Conservation (phyloP, 2,888 invertebrate genomes). For the Pinctada fucata region DNA sequence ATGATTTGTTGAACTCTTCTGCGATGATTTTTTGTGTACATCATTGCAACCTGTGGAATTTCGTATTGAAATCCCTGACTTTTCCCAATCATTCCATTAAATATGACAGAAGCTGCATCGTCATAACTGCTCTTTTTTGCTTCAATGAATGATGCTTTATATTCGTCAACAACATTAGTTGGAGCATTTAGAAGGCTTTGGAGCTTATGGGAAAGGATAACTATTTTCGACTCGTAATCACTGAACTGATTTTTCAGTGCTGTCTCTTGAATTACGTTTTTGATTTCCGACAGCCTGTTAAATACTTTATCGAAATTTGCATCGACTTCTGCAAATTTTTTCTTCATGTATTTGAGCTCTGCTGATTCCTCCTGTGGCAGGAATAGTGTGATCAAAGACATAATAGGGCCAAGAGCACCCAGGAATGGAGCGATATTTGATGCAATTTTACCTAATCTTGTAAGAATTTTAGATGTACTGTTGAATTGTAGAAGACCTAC, state of each 20-base stretch:
- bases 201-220: background rate
- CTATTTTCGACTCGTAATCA: background rate
- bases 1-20: slow-evolving; percentile 7
- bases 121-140: background rate
- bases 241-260: slow-evolving; percentile 1
- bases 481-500: no score
- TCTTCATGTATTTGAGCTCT: background rate
- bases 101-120: background rate
- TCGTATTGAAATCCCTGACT: background rate
- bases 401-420: slow-evolving; percentile 3
- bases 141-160: background rate
- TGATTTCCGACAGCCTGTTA: background rate
- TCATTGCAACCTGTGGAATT: slow-evolving; percentile 7
- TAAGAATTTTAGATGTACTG: no score
- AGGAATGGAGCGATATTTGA: background rate
- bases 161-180: background rate
- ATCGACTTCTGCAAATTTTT: slow-evolving; percentile 12
- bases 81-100: background rate
- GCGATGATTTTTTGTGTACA: slow-evolving; percentile 1
- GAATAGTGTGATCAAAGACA: slow-evolving; percentile 9
- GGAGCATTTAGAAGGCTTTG: background rate
- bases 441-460: background rate
- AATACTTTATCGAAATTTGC: slow-evolving; percentile 6
- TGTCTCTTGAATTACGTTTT: background rate
- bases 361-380: slow-evolving; percentile 1